Evolutionary conservation across 2,888 invertebrate genomes (phyloP), one percentile per base, ranked within the genome.

Genomic region (Drosophila mulleri): DNA sequence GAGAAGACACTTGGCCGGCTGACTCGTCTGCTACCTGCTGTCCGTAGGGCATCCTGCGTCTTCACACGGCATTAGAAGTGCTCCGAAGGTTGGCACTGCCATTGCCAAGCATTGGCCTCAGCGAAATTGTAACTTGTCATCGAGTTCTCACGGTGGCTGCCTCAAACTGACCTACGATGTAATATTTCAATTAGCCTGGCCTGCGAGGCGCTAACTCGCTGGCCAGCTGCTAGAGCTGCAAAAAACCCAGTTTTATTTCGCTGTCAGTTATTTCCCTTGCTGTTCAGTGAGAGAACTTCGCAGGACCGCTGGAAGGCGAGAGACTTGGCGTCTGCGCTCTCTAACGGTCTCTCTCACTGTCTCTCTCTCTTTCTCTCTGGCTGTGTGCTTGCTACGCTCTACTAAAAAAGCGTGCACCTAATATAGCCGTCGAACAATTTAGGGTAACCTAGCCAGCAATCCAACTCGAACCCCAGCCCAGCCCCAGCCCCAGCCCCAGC

Each of bases 131-230:
- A 18, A 20, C 12, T 26, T 58, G 83, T 82, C 83, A 83, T 81
- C 77, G 76, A 75, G 59, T 73, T 86, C 83, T 63, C 76, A 83
- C 68, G 74, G 26, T 35, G 8, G 45, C 44, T 42, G 18, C 23
- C 48, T 75, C 42, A 53, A 78, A 80, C 83, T 83, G 83, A 83
- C 83, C 83, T 86, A 81, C 74, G 71, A 64, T 70, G 79, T 58
- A 72, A 73, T 72, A 78, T 75, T 80, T 83, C 66, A 86, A 83
- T 83, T 83, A 83, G 75, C 73, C 63, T 44, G 29, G 16, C 60
- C 54, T 48, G 39, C 48, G 52, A 61, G 67, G 20, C 68, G 54
- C 67, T 63, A 62, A 70, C 63, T 50, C 58, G 35, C 42, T 50
- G 63, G 63, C 18, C 75, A 66, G 75, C 72, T 76, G 67, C 77